Evolutionary conservation across 2,888 invertebrate genomes (phyloP).

Genomic region (Tipula vernalis): DNA sequence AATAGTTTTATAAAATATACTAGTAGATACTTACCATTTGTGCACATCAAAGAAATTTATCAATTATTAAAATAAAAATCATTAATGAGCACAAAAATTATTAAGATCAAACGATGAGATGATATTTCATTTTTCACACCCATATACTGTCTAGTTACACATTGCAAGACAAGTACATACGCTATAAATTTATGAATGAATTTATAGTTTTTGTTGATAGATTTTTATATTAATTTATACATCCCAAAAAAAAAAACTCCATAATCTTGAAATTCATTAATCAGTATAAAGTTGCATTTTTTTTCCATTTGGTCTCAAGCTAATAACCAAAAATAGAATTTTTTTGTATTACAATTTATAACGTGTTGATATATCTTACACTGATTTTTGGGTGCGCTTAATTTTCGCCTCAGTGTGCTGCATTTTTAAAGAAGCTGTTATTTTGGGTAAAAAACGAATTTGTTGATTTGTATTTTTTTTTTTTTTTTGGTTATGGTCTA

Average conservation of each 20-base stretch:
- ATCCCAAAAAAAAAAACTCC: not conserved
- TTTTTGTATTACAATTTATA: not conserved
- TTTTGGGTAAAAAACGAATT: not conserved
- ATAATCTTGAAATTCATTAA: not conserved
- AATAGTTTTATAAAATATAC: not conserved
- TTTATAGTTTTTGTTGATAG: not conserved
- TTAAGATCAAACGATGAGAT: not conserved
- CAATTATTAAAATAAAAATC: not conserved
- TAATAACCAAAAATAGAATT: not conserved
- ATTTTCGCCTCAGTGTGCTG: not conserved
- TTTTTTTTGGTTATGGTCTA: not conserved
- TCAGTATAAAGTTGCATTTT: not conserved
- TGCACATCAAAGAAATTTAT: not conserved
- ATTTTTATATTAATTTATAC: not conserved
- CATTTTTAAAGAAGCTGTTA: not conserved
- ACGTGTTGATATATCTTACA: not conserved
- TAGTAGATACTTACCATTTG: too few relatives aligned
- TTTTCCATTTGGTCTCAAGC: not conserved
- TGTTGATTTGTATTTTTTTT: not conserved
- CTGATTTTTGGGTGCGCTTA: not conserved
- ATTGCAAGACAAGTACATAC: not conserved
- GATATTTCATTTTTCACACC: not conserved
- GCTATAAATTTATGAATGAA: not conserved
- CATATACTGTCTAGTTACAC: not conserved
- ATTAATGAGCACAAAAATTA: not conserved